phyloP scores from a whole-genome alignment of 2,888 invertebrate species.

The Drosophila glabriapex region DNA sequence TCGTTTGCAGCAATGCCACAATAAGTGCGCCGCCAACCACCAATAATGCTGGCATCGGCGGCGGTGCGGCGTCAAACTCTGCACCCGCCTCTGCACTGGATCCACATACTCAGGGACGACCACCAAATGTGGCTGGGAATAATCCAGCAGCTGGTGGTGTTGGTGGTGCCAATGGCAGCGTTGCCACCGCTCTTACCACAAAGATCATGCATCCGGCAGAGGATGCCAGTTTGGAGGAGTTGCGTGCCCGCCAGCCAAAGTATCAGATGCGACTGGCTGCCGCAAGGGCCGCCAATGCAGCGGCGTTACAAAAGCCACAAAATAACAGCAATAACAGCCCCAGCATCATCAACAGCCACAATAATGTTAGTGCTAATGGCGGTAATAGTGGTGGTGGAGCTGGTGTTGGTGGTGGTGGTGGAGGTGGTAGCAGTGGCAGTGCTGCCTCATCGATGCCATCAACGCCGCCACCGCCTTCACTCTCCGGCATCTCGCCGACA shows the following conservation, averaged over 20 bases:
- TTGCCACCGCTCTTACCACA: conserved; percentile 93
- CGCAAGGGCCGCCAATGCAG: conserved; percentile 55
- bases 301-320: conserved; percentile 59
- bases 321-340: conserved; percentile 54
- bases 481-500: conserved; percentile 74
- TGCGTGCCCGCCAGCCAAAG: conserved; percentile 89
- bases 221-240: conserved; percentile 95
- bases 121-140: conserved; percentile 40
- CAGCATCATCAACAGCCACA: conserved; percentile 43
- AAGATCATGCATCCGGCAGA: conserved; percentile 97
- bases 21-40: conserved; percentile 91
- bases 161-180: conserved; percentile 87
- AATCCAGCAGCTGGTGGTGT: conserved; percentile 9
- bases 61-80: conserved; percentile 83
- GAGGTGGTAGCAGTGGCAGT: conserved; percentile 50
- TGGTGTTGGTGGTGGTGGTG: conserved; percentile 37
- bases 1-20: conserved; percentile 88
- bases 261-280: conserved; percentile 87
- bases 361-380: conserved; percentile 20
- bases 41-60: conserved; percentile 84
- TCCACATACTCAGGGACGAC: conserved; percentile 68
- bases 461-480: conserved; percentile 68
- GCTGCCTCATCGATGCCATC: conserved; percentile 82
- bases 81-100: conserved; percentile 78
- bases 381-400: conserved; percentile 41